phyloP scores from a whole-genome alignment of 92 coral and sea anemone genomes.

The Isaurus tuberculatus region DNA sequence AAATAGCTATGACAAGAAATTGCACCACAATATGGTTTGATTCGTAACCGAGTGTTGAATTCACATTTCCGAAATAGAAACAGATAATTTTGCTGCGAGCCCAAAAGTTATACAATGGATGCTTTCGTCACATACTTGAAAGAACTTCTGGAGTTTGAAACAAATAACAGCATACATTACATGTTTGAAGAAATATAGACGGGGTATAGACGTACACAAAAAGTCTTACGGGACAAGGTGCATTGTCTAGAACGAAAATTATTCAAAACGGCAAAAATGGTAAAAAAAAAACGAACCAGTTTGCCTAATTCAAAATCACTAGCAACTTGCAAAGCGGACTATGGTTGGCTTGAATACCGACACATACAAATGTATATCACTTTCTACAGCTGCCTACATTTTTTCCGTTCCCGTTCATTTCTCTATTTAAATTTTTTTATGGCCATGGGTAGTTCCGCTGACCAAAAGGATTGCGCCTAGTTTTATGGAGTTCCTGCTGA shows the following conservation, averaged over 20 bases:
- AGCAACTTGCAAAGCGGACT: neutral
- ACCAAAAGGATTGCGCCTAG: neutral
- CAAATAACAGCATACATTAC: too few relatives aligned
- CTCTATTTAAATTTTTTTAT: neutral
- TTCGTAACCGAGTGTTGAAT: neutral
- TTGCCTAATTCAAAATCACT: neutral
- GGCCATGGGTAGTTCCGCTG: constrained; percentile 5
- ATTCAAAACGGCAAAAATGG: neutral
- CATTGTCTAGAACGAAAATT: neutral
- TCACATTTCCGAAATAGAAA: too few relatives aligned
- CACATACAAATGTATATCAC: neutral
- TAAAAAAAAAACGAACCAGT: neutral
- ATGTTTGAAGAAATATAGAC: too few relatives aligned
- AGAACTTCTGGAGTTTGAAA: too few relatives aligned
- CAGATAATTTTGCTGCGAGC: too few relatives aligned
- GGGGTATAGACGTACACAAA: too few relatives aligned
- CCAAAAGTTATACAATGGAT: neutral
- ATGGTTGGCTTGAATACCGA: neutral
- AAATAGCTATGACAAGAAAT: constrained; percentile 9
- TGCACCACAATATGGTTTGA: neutral
- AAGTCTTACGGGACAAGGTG: too few relatives aligned
- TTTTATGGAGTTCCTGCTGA: neutral
- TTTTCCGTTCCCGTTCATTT: neutral
- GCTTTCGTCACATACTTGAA: too few relatives aligned
- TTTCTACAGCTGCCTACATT: neutral